Conservation (phyloP, 2,888 invertebrate species). For the Lathronympha strigana region DNA sequence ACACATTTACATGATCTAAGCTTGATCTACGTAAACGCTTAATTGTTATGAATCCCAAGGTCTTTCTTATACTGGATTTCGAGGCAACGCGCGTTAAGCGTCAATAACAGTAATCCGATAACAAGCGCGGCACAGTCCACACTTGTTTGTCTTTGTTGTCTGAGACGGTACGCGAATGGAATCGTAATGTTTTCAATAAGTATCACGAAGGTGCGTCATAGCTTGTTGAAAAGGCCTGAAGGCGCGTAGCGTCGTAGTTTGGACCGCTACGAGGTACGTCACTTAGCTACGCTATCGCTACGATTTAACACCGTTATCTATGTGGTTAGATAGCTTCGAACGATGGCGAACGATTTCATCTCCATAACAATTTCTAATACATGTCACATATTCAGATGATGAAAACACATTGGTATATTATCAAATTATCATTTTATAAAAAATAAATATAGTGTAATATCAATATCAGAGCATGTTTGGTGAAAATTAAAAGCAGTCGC, state of each 20-base stretch:
- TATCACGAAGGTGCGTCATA: not conserved
- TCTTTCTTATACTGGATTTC: not conserved
- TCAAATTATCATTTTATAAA: no score
- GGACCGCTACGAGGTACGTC: constrained; percentile 20
- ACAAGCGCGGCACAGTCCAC: constrained; percentile 62
- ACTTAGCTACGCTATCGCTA: constrained; percentile 28
- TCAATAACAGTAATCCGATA: constrained; percentile 45
- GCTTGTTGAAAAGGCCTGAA: constrained; percentile 4
- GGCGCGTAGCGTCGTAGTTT: constrained; percentile 29
- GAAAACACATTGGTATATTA: no score
- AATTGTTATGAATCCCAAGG: not conserved
- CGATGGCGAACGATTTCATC: no score
- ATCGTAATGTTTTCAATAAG: constrained; percentile 6
- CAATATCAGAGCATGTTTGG: no score
- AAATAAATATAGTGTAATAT: no score
- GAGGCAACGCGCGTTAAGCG: not conserved
- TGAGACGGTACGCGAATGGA: constrained; percentile 23
- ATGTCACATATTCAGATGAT: no score
- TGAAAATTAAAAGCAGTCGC: no score
- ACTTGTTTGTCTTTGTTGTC: constrained; percentile 45
- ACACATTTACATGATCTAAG: no score
- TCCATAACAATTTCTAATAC: no score
- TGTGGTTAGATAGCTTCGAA: not conserved
- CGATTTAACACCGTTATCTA: constrained; percentile 4
- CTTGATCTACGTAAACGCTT: not conserved